phyloP scores from a whole-genome alignment of 2,888 invertebrate genomes.

The Pandemis corylana region DNA sequence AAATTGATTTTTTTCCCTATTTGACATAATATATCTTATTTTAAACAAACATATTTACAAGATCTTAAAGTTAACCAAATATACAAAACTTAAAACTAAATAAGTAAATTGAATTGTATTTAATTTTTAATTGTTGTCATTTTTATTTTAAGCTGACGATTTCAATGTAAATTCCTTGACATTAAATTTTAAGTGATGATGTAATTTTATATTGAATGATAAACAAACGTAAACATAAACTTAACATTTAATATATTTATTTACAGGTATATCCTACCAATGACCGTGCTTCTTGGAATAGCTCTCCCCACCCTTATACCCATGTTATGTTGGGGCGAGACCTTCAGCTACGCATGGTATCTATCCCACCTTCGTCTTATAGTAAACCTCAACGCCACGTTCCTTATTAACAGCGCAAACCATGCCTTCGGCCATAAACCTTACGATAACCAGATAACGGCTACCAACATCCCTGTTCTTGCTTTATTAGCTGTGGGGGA shows the following conservation, averaged over 20 bases:
- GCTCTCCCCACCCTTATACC: conserved; percentile 3
- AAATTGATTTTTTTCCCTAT: no score
- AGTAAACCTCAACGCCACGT: neutral
- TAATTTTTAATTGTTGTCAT: no score
- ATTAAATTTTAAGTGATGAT: no score
- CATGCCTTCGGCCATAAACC: conserved; percentile 13
- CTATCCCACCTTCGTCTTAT: neutral
- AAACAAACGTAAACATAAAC: no score
- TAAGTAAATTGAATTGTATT: no score
- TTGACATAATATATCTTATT: no score
- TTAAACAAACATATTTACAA: no score
- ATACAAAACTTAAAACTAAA: no score
- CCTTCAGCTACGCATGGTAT: neutral
- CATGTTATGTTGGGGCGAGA: conserved; percentile 20
- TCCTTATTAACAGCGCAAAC: conserved; percentile 14
- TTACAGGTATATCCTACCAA: conserved; percentile 7
- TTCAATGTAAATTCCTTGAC: no score
- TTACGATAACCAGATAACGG: conserved; percentile 5
- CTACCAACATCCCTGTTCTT: neutral
- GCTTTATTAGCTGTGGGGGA: conserved; percentile 4
- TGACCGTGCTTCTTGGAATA: neutral
- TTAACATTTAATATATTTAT: neutral
- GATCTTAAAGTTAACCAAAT: no score
- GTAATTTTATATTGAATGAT: no score
- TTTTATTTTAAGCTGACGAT: no score